Percentiles rank a stretch among this genome's conserved stretches.
Conservation (phyloP, 2,888 invertebrate genomes). For the Ophioninae sp. region DNA sequence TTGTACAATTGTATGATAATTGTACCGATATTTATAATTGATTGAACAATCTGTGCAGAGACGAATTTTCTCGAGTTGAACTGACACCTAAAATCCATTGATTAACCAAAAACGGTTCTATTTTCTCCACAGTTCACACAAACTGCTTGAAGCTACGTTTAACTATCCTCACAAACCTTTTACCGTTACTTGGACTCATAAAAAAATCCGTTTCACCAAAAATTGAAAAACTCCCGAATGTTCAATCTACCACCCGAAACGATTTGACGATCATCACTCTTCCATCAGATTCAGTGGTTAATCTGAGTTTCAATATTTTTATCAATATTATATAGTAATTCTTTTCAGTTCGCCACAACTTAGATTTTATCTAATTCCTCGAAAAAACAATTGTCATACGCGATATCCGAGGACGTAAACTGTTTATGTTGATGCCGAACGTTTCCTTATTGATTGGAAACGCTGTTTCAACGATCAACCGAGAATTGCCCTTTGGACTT, state of each 20-base stretch:
- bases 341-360: no score
- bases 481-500: conserved; percentile 32
- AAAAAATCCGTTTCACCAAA: background rate
- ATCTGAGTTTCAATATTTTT: no score
- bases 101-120: background rate
- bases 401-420: background rate
- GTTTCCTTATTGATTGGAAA: conserved; percentile 33
- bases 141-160: background rate
- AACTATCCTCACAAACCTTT: background rate
- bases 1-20: no score
- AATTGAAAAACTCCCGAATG: background rate
- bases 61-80: background rate
- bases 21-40: no score
- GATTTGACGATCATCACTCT: background rate
- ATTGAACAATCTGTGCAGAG: no score
- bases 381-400: background rate
- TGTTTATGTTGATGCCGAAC: conserved; percentile 29
- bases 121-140: background rate
- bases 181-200: background rate
- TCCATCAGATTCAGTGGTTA: background rate
- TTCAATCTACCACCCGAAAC: background rate
- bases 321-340: no score
- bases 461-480: conserved; percentile 38
- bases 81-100: background rate
- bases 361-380: background rate